Conservation (phyloP, 2,888 invertebrate genomes). For the Ichneumoninae sp. region DNA sequence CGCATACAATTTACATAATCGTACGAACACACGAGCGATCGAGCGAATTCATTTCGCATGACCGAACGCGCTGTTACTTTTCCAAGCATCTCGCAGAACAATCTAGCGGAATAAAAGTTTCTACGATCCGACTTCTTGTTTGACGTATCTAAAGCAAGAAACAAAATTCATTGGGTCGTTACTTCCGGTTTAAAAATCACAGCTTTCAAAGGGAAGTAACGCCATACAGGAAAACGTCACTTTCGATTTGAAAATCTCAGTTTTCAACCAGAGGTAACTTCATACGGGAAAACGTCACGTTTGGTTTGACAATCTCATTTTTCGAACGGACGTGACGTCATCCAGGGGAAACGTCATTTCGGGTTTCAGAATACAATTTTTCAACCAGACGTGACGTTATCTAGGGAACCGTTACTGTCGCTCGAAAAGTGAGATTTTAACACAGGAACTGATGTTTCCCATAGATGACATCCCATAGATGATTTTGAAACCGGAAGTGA, state of each 20-base stretch:
- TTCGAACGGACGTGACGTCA: not conserved
- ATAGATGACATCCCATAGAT: too few species aligned
- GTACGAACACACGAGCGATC: slow-evolving; percentile 10
- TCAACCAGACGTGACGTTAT: too few species aligned
- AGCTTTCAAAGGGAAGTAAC: not conserved
- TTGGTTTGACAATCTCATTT: not conserved
- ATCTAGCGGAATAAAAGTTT: not conserved
- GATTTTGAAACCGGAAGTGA: too few species aligned
- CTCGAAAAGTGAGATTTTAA: too few species aligned
- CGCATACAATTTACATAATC: slow-evolving; percentile 50
- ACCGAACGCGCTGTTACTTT: not conserved
- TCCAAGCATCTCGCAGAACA: not conserved
- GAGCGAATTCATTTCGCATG: slow-evolving; percentile 11
- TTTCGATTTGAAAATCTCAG: not conserved
- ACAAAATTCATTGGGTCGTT: not conserved
- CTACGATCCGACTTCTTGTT: not conserved
- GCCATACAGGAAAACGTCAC: not conserved
- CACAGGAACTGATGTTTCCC: too few species aligned
- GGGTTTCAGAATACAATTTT: too few species aligned
- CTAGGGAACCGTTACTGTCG: too few species aligned
- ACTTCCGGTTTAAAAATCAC: not conserved
- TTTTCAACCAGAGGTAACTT: too few species aligned
- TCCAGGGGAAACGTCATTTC: not conserved
- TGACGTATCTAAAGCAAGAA: not conserved
- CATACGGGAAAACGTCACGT: too few species aligned